Evolutionary conservation across 2,888 invertebrate genomes (phyloP), one percentile per base, ranked within the genome.

Genomic region (Macrophya annulata): DNA sequence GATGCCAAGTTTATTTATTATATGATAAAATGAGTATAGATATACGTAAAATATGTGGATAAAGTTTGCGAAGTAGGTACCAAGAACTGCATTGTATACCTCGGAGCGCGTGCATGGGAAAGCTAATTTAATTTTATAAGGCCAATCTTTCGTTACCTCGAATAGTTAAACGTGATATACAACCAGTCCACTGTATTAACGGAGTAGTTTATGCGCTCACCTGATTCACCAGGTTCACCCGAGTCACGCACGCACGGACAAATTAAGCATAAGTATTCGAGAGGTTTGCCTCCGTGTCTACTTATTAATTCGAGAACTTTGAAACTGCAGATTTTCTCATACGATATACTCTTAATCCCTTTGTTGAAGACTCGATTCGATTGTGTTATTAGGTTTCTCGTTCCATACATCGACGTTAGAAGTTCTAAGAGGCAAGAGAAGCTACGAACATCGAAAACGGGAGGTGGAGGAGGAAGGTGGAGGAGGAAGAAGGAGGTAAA

Each of bases 121-220:
- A 68, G 65, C 71, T 71, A 45, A 71, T 83, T 83, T 68, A 83
- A 83, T 83, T 83, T 68, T 65, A 68, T 83, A 68, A 68, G 37
- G 83, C 68, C 83, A 83, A 83, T 71, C 83, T 68, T 83, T 83
- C 83, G 68, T 71, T 68, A 83, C 83, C 68, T 83, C 68, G 68
- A 68, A 83, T 68, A 83, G 68, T 83, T 83, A 65, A 83, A 83
- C 71, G 83, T 65, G 83, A 83, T 83, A 83, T 68, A 83, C 71
- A 68, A 83, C 83, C 68, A 48, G 83, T 71, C 31, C 5, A 83
- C 71, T 68, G 48, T 71, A 68, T 83, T 68, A 83, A 83, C 83
- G 48, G 48, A 68, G 68, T 55, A 68, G 83, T 83, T 83, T 71
- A 83, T 83, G 45, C 48, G 31, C 83, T 68, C 68, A 83, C 71